Base-by-base conservation (phyloP, 2,113 vertebrate species). In the Fregetta grallaria region DNA sequence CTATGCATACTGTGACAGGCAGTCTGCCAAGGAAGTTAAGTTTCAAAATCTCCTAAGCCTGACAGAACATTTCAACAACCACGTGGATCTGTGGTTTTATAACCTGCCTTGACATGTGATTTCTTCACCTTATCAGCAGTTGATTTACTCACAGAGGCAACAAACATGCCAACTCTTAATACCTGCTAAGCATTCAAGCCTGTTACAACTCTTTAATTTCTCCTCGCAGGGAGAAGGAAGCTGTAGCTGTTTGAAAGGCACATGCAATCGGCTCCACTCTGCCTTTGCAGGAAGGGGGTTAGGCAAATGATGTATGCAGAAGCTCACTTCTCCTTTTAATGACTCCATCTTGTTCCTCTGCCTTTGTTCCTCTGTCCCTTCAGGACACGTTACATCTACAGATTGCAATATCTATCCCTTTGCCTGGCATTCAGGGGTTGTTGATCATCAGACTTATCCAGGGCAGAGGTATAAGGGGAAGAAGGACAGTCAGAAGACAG, bases 41-140 rank as follows among this genome's bases (percentile, higher is more conserved):
- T 92, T 96, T 81, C 93, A 88, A 90, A 97, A 96, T 96, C 96
- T 91, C 86, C 95, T 97, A 95, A 97, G 94, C 94, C 94, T 90
- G 91, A 88, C 55, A 88, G 88, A 63, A 73, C 84, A 91, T 89
- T 91, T 91, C 89, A 68, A 72, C 65, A 63, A 65, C 91, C 96
- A 97, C 88, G 90, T 97, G 97, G 96, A 97, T 72, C 76, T 38
- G 47, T 40, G 92, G 95, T 97, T 97, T 96, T 95, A 94, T 96
- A 97, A 97, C 93, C 89, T 81, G 59, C 75, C 82, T 83, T 6
- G 13, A 93, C 97, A 97, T 86, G 94, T 96, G 95, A 97, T 95
- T 93, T 95, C 91, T 95, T 97, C 87, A 94, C 92, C 94, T 97
- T 91, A 97, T 45, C 84, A 93, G 86, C 61, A 78, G 92, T 34